Evolutionary conservation across 2,113 vertebrate species (phyloP), one percentile per base, ranked within the genome.

Genomic region (Camarhynchus parvulus): DNA sequence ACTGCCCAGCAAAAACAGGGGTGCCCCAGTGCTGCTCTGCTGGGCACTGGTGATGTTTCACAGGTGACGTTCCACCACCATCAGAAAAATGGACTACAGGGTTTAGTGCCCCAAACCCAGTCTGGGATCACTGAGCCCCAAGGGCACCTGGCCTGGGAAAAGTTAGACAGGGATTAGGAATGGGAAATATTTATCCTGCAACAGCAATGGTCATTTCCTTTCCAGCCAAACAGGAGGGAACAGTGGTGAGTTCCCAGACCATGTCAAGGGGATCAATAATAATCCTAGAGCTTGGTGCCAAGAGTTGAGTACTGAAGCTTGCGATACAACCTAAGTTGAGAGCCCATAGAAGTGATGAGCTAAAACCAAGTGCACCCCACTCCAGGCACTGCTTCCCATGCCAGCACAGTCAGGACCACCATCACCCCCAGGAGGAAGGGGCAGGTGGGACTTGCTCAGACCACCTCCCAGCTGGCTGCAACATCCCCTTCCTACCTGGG

Each of bases 391-490:
- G 3, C 37, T 64, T 24, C 72, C 73, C 13, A 47, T n/a, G 49
- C 76, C 6, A 15, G n/a, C 6, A 2, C 1, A 1, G 63, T 63
- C 0, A 0, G 35, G 50, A 46, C 18, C 42, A 49, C 25, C 11
- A 1, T 41, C 5, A 4, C 18, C 49, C 12, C 52, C 14, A 12
- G 37, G 37, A n/a, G 7, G 20, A 25, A 11, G 3, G 4, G 42
- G 21, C 21, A 31, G 55, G 28, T 42, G 33, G 25, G n/a, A 23
- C 15, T 50, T 53, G 61, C 53, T 80, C 41, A 80, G 25, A 6
- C 21, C 76, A 15, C 15, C 44, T 83, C 76, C 27, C 69, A 53
- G 1, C 9, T 31, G 47, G 24, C 67, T 76, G 37, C 27, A 37
- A 15, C 53, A 41, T 44, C 47, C 68, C 33, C 7, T 28, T 85